Evolutionary conservation across 1,140 invertebrate species (phyloP).

Genomic region (Pachyrhynchus sulphureomaculatus): DNA sequence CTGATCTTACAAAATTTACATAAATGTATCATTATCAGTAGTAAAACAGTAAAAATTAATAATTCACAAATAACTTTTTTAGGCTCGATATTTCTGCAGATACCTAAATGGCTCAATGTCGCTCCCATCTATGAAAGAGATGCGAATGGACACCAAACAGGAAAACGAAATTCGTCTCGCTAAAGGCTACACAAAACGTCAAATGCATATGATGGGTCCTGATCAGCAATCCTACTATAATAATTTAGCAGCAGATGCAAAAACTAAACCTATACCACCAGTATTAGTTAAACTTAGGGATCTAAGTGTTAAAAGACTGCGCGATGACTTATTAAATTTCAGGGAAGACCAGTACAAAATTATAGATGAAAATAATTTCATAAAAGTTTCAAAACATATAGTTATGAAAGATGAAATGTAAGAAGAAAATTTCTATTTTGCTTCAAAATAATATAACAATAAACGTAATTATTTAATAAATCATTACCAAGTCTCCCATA

Average conservation of each 20-base stretch:
- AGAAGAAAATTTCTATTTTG: too few relatives aligned
- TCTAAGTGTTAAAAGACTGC: conserved; percentile 43
- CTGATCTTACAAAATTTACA: too few relatives aligned
- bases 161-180: conserved; percentile 54
- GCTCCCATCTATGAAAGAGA: conserved; percentile 60
- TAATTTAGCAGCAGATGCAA: conserved; percentile 58
- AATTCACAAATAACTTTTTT: too few relatives aligned
- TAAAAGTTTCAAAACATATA: conserved; percentile 36
- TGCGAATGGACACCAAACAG: conserved; percentile 59
- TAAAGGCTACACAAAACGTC: conserved; percentile 54
- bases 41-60: too few relatives aligned
- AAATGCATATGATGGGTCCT: conserved; percentile 65
- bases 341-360: conserved; percentile 47
- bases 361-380: conserved; percentile 44
- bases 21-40: too few relatives aligned
- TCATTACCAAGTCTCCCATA: too few relatives aligned
- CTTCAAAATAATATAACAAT: too few relatives aligned
- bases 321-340: conserved; percentile 46
- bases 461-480: too few relatives aligned
- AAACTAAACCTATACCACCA: conserved; percentile 54
- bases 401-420: too few relatives aligned
- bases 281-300: conserved; percentile 54
- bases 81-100: conserved; percentile 61
- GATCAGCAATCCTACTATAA: conserved; percentile 60
- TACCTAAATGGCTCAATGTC: conserved; percentile 53